These are phyloP conservation scores for Mimas tiliae DNA, from an alignment of 2,888 invertebrate species.

Conservation along the genomic window DNA sequence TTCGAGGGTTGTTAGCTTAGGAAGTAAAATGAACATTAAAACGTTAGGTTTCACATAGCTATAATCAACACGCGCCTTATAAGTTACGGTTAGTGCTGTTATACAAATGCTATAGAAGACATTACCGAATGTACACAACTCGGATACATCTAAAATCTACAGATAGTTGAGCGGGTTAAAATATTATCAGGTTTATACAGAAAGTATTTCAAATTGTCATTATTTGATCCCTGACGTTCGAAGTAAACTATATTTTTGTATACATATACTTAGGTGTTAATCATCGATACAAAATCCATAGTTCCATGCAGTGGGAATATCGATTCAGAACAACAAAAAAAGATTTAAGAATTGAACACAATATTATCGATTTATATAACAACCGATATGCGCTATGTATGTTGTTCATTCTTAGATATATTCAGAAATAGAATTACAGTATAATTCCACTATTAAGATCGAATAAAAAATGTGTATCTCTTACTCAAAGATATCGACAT, in stretches of 20 bases:
- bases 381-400: background rate
- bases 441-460: no score
- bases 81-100: background rate
- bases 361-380: background rate
- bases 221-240: constrained; percentile 13
- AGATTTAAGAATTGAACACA: no score
- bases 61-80: no score
- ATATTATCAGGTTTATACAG: constrained; percentile 17
- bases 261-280: background rate
- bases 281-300: no score
- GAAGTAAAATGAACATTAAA: no score
- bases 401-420: no score
- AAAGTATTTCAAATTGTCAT: background rate
- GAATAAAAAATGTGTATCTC: no score
- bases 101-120: constrained; percentile 1
- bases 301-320: no score
- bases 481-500: no score
- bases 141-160: constrained; percentile 20
- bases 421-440: no score
- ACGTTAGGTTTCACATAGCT: no score
- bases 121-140: constrained; percentile 11
- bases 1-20: no score
- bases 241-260: background rate
- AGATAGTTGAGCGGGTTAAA: constrained; percentile 23
- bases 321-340: background rate